These are phyloP conservation scores for Merodon equestris DNA, from an alignment of 2,888 invertebrate species.

Conservation along the genomic window DNA sequence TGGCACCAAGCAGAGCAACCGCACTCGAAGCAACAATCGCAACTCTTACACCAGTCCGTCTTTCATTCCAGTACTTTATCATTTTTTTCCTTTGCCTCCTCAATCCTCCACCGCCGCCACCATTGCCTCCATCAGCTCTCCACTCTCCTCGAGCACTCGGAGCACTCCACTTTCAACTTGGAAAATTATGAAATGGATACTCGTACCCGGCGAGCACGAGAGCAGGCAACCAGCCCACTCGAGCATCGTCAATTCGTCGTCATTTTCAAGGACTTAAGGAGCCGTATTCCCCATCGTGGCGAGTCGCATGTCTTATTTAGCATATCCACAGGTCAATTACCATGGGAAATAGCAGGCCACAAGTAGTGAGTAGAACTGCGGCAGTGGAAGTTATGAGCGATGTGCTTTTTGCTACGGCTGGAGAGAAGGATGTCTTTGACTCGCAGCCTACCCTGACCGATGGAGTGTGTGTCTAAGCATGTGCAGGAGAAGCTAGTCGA, in stretches of 20 bases:
- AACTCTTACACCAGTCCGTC: conserved; percentile 43
- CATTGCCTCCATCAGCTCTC: background rate
- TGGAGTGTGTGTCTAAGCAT: background rate
- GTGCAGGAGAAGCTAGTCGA: background rate
- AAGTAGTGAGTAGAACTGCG: conserved; percentile 31
- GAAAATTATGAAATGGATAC: conserved; percentile 64
- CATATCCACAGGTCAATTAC: conserved; percentile 68
- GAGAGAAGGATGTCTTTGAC: background rate
- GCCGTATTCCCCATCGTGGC: conserved; percentile 46
- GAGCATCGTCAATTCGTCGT: conserved; percentile 58
- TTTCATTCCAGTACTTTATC: conserved; percentile 8
- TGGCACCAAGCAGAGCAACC: conserved; percentile 21
- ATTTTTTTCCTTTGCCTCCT: background rate
- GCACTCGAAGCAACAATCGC: conserved; percentile 51
- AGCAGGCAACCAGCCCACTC: conserved; percentile 46
- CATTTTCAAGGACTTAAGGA: conserved; percentile 52
- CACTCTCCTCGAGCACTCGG: conserved; percentile 6
- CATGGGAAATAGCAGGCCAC: conserved; percentile 57
- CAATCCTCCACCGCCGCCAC: background rate
- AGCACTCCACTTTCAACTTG: background rate
- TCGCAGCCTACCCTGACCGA: background rate
- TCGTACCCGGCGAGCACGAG: background rate
- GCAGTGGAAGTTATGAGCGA: conserved; percentile 51
- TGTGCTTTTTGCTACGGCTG: conserved; percentile 6
- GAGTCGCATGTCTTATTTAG: conserved; percentile 63